A percentile compares a stretch with the other conserved stretches of the same genome.
Conservation (phyloP, 2,797 vertebrate species). For the Lacerta agilis region DNA sequence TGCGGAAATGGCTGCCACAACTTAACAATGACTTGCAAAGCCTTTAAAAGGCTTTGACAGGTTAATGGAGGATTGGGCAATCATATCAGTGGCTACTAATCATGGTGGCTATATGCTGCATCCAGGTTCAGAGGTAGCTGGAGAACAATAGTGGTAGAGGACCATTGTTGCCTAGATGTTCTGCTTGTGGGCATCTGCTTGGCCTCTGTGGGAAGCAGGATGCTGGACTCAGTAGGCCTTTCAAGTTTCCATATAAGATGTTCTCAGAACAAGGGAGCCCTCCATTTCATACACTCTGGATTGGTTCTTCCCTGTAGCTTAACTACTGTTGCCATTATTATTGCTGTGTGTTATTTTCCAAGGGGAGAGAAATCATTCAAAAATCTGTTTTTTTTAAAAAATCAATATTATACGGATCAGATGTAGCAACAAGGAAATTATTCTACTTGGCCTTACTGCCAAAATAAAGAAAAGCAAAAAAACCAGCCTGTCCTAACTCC, state of each 20-base stretch:
- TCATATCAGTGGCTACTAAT: neutral
- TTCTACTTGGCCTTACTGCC: neutral
- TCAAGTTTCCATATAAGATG: neutral
- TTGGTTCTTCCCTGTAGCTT: neutral
- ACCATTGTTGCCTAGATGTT: neutral
- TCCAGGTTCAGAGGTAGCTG: neutral
- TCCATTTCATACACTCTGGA: neutral
- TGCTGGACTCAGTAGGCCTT: neutral
- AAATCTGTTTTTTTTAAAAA: neutral
- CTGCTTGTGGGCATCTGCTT: neutral
- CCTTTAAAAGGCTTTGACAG: neutral
- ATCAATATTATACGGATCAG: neutral
- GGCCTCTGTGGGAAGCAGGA: neutral
- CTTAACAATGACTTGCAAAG: neutral
- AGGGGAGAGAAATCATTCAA: neutral
- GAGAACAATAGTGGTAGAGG: neutral
- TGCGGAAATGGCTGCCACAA: neutral
- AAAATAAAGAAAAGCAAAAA: neutral
- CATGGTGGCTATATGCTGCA: neutral
- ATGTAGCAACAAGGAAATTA: neutral
- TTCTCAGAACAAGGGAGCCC: neutral
- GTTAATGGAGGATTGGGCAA: neutral
- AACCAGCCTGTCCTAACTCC: neutral
- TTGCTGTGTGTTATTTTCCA: neutral
- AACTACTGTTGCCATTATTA: neutral